These are phyloP conservation scores for Polydrusus pterygomalis DNA, from an alignment of 2,888 invertebrate species.

Conservation along the genomic window DNA sequence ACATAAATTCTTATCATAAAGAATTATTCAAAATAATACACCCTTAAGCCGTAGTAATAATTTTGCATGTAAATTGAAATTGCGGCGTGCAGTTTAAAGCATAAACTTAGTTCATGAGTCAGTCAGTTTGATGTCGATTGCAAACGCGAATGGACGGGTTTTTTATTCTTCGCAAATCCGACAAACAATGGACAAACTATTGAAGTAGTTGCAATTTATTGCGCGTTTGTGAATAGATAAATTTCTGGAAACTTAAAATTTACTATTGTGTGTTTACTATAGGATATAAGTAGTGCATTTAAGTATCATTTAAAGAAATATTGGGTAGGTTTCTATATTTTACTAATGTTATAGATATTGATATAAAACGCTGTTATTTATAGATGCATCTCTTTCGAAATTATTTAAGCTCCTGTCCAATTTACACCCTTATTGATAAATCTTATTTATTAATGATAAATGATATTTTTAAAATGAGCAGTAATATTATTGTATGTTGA, in stretches of 20 bases:
- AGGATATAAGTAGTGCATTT: not conserved
- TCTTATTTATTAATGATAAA: no score
- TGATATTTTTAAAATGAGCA: no score
- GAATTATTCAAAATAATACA: not conserved
- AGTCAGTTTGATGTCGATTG: conserved; percentile 26
- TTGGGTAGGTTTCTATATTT: not conserved
- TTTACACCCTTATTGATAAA: no score
- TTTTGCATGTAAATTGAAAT: conserved; percentile 14
- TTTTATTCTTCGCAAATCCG: conserved; percentile 16
- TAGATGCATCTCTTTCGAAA: no score
- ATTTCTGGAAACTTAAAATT: conserved; percentile 55
- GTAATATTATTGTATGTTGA: no score
- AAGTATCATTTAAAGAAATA: not conserved
- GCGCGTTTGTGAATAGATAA: not conserved
- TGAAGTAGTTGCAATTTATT: not conserved
- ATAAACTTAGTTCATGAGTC: conserved; percentile 14
- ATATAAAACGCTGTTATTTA: no score
- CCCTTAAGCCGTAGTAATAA: not conserved
- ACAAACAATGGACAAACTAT: conserved; percentile 16
- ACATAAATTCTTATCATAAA: not conserved
- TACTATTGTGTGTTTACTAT: conserved; percentile 52
- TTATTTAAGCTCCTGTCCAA: no score
- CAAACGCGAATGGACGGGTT: conserved; percentile 22
- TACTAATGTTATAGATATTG: not conserved
- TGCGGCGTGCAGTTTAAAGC: conserved; percentile 21